These are phyloP conservation scores for Pristionchus arcanus DNA, from an alignment of 2,888 invertebrate species.

Conservation along the genomic window DNA sequence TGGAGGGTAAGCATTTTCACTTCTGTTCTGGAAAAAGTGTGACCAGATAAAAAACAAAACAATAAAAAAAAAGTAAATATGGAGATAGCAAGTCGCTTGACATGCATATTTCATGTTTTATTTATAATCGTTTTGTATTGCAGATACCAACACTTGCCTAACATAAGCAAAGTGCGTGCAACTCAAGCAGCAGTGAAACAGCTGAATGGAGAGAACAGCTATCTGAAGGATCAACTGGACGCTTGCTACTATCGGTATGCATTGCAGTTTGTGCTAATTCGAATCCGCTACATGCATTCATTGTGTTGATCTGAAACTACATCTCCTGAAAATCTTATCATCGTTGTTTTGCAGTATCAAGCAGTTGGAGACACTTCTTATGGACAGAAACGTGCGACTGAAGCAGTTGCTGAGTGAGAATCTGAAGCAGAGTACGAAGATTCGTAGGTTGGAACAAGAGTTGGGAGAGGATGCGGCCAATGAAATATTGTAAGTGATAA, in stretches of 20 bases:
- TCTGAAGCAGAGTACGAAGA: slow-evolving; percentile 58
- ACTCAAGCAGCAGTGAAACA: slow-evolving; percentile 57
- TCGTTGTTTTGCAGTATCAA: slow-evolving; percentile 57
- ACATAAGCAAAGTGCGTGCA: slow-evolving; percentile 54
- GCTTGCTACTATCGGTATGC: slow-evolving; percentile 57
- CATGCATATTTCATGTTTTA: background rate
- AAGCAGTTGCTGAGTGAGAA: slow-evolving; percentile 61
- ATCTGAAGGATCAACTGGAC: slow-evolving; percentile 60
- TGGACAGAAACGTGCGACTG: slow-evolving; percentile 61
- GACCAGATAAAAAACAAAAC: too few species aligned
- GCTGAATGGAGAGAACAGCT: slow-evolving; percentile 59
- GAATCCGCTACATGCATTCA: too few species aligned
- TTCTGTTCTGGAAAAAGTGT: too few species aligned
- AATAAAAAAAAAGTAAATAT: too few species aligned
- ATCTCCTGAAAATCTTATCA: too few species aligned
- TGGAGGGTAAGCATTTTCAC: slow-evolving; percentile 17
- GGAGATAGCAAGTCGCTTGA: background rate
- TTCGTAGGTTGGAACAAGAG: slow-evolving; percentile 56
- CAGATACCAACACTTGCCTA: slow-evolving; percentile 31
- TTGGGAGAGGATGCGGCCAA: slow-evolving; percentile 59
- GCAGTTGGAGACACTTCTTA: slow-evolving; percentile 61
- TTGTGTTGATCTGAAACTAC: too few species aligned
- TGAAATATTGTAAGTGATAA: slow-evolving; percentile 53
- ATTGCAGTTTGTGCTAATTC: too few species aligned
- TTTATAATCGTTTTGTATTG: background rate